A percentile compares a stretch with the other conserved stretches of the same genome.
Conservation (phyloP, 2,797 vertebrate species). For the Hipposideros larvatus region DNA sequence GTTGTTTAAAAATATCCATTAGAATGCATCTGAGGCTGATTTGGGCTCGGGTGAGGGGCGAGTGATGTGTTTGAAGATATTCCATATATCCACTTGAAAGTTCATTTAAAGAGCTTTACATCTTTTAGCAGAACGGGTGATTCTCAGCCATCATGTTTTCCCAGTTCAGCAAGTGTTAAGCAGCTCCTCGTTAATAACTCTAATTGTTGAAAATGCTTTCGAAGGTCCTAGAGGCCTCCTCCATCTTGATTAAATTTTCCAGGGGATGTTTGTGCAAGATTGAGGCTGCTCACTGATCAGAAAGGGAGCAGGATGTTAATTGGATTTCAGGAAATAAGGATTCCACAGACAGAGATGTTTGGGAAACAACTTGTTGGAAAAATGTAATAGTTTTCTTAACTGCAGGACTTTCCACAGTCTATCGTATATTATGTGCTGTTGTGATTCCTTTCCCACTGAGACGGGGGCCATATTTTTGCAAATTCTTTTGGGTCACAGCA, state of each 20-base stretch:
- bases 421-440: not conserved
- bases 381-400: not conserved
- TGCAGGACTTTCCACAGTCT: not conserved
- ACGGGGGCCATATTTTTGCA: not conserved
- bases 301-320: not conserved
- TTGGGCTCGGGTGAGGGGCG: not conserved
- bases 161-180: not conserved
- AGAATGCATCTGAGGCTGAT: not conserved
- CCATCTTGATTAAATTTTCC: not conserved
- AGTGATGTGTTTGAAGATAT: not conserved
- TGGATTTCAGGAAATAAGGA: constrained; percentile 52
- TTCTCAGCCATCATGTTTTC: not conserved
- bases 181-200: not conserved
- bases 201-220: not conserved
- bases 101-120: not conserved
- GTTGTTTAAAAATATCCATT: constrained; percentile 76
- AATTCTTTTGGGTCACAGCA: not conserved
- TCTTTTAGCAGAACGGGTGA: not conserved
- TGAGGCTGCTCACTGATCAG: not conserved
- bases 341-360: constrained; percentile 29
- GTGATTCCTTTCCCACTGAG: not conserved
- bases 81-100: not conserved
- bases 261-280: not conserved
- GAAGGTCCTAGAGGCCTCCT: not conserved
- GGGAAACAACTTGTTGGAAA: not conserved